These are phyloP conservation scores for Andrena dorsata DNA, from an alignment of 2,888 invertebrate genomes.

Conservation along the genomic window DNA sequence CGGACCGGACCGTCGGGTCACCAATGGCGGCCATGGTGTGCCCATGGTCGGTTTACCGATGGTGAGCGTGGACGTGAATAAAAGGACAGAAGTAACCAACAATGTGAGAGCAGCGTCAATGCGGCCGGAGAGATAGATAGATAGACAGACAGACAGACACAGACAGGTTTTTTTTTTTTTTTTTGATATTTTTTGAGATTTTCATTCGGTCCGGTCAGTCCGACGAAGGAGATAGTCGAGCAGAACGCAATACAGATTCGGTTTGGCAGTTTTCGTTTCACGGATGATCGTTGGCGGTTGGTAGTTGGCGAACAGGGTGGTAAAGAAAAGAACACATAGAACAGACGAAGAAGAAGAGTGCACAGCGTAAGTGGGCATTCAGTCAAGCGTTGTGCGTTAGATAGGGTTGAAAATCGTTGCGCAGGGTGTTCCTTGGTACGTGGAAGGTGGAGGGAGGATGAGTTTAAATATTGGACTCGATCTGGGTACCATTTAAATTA, in stretches of 20 bases:
- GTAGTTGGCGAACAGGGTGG: slow-evolving; percentile 68
- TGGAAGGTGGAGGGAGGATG: background rate
- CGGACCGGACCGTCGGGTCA: slow-evolving; percentile 79
- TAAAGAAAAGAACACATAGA: slow-evolving; percentile 84
- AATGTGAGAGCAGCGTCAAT: slow-evolving; percentile 84
- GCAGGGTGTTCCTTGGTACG: slow-evolving; percentile 21
- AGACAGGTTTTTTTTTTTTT: slow-evolving; percentile 42
- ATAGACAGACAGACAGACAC: slow-evolving; percentile 59
- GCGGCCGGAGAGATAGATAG: slow-evolving; percentile 74
- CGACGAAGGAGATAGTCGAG: slow-evolving; percentile 44
- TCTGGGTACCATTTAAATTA: background rate
- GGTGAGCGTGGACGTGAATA: slow-evolving; percentile 79
- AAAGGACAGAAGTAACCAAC: slow-evolving; percentile 85
- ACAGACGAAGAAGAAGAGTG: slow-evolving; percentile 84
- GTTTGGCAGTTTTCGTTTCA: slow-evolving; percentile 46
- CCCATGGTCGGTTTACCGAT: slow-evolving; percentile 74
- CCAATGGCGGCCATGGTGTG: slow-evolving; percentile 75
- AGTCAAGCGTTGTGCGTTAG: slow-evolving; percentile 79
- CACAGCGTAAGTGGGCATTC: slow-evolving; percentile 84
- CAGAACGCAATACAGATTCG: slow-evolving; percentile 29
- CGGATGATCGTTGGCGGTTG: slow-evolving; percentile 56
- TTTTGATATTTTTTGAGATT: slow-evolving; percentile 35
- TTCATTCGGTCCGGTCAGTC: slow-evolving; percentile 34
- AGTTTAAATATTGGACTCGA: background rate
- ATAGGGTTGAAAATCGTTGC: slow-evolving; percentile 14